These are phyloP conservation scores for Ischnus inquisitorius DNA, from an alignment of 2,888 invertebrate species.

Conservation along the genomic window DNA sequence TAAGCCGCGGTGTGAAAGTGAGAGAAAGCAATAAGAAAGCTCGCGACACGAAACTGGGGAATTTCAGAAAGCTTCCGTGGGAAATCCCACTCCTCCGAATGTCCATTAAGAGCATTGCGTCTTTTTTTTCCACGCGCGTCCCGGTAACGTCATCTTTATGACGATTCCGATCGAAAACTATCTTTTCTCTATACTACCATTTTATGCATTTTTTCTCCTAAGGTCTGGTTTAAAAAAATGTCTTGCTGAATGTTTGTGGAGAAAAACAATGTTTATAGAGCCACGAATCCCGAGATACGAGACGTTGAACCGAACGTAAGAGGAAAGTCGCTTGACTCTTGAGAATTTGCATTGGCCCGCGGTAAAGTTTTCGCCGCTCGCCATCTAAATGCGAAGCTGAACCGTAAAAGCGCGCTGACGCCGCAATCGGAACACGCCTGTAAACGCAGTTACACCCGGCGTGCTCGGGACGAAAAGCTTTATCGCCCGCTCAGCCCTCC, in stretches of 20 bases:
- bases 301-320: neutral
- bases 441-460: conserved; percentile 5
- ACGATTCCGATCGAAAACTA: neutral
- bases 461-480: conserved; percentile 17
- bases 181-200: neutral
- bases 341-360: neutral
- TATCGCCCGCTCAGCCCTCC: neutral
- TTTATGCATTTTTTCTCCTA: neutral
- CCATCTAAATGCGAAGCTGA: neutral
- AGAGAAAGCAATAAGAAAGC: conserved; percentile 10
- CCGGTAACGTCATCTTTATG: neutral
- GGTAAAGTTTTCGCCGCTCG: neutral
- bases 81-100: neutral
- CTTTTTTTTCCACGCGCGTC: neutral
- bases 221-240: neutral
- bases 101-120: conserved; percentile 1
- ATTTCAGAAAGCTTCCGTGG: conserved; percentile 17
- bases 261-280: neutral
- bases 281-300: neutral
- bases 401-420: neutral
- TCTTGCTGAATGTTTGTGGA: no score
- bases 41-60: conserved; percentile 10
- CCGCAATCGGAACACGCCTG: conserved; percentile 1
- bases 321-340: neutral
- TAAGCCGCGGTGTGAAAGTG: conserved; percentile 17